Evolutionary conservation across 1,140 invertebrate species (phyloP), one percentile per base, ranked within the genome.

Genomic region (Nephotettix cincticeps): DNA sequence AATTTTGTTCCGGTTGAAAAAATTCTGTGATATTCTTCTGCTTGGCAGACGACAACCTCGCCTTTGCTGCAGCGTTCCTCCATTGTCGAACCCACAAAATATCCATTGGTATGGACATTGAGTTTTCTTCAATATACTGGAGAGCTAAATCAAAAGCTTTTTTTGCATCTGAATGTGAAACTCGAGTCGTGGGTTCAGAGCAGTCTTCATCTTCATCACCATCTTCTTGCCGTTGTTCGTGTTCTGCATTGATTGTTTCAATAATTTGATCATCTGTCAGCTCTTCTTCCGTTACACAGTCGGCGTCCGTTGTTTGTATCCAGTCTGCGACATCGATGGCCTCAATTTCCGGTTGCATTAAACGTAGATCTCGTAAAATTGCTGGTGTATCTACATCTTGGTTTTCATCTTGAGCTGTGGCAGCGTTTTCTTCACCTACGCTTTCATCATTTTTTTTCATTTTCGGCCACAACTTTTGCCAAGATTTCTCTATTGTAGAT

Each of bases 271-370:
- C 47, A 54, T 54, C 47, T 9, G n/a, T 54, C 4, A 54, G 47
- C n/a, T 54, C 23, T 54, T 54, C 47, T 54, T 54, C 47, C n/a
- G n/a, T 54, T 19, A n/a, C 3, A 25, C 47, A 54, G n/a, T 54
- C 4, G 6, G n/a, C n/a, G 23, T 54, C 47, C 3, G 23, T n/a
- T 6, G 65, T 73, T 28, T 54, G 17, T 45, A 32, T 66, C n/a
- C 65, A 36, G 2, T 40, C 32, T 11, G 36, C 19, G 11, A 67
- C n/a, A 40, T 29, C 29, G 65, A 54, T 66, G 71, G 73, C 9
- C 19, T 27, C 11, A 67, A 67, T 40, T 23, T 36, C 32, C 14
- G 32, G 32, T 36, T n/a, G n/a, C 32, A 6, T 36, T 4, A 36
- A 14, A 6, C 14, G 32, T 6, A 36, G 32, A 36, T 36, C 32